Base-by-base conservation (phyloP, 2,797 vertebrate species). In the Brotula barbata region DNA sequence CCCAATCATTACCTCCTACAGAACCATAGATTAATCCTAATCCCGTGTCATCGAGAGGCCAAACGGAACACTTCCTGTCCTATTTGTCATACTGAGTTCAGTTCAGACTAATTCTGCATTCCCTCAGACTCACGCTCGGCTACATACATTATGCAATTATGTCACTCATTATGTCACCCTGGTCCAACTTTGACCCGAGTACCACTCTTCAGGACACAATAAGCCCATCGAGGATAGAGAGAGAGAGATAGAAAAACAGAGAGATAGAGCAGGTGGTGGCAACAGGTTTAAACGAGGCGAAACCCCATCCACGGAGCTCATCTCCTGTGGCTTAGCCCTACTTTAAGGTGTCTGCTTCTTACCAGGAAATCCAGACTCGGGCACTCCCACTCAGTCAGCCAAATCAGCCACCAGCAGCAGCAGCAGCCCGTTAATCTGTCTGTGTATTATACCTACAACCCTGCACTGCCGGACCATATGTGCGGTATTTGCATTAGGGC, bases 301-400 rank as follows among this genome's bases (percentile, higher is more conserved):
- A 89, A 84, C 69, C 73, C 81, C 68, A 39, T 80, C 59, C 67
- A 64, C 61, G 86, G 82, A 88, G 88, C 85, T 91, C 87, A 89
- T 87, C 82, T 81, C 78, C 55, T 50, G 70, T 10, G 77, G 77
- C 77, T 89, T 81, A 89, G 58, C 13, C 73, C n/a, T 75, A 73
- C 61, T 58, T 68, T 50, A 17, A 70, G 64, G 73, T 53, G 70
- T 80, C 77, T 80, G 78, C 64, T 84, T 75, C 84, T 71, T 85
- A 71, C 74, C 57, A 59, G 50, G 55, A 59, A 44, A 68, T 59
- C 62, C 48, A 74, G 67, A 81, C 70, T 70, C 56, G 36, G n/a
- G 47, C 34, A 56, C 55, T 60, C 17, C 42, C 39, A 43, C 21
- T 63, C 40, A 62, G 62, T 53, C 59, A 8, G 56, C 45, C 56